Evolutionary conservation across 2,888 invertebrate genomes (phyloP), one percentile per base, ranked within the genome.

Genomic region (Aproaerema taeniolella): DNA sequence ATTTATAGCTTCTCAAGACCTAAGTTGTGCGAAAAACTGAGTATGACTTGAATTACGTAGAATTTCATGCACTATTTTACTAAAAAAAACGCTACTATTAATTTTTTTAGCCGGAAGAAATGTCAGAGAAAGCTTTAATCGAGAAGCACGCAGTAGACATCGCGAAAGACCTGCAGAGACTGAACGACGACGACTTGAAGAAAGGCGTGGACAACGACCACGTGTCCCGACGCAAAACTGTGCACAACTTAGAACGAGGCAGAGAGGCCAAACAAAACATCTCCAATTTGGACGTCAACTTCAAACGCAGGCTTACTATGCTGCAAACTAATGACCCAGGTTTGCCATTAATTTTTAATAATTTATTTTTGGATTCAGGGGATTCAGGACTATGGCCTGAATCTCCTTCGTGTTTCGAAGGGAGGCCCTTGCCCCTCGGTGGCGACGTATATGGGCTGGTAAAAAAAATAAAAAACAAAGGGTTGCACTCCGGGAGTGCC

Each of bases 261-360:
- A 89, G 94, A 3, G 92, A 93, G 57, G 92, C 92, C 53, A 92
- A 94, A 41, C 90, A 93, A 25, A 94, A 93, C 52, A 93, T 94
- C 47, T 93, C 95, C 47, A 98, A 97, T 1, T 83, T 98, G 38
- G 98, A 98, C 70, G 96, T 96, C 12, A 98, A 97, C 12, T 98
- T 98, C 79, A 94, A 95, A 62, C 94, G 96, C 55, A 88, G 97
- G 25, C 94, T 97, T 68, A 92, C 94, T 40, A 93, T 93, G 63
- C 82, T 95, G 61, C 92, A 92, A 49, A 91, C 92, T 33, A 92
- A 92, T 55, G 90, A 90, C 56, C 75, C 88, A 36, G 66, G 83
- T 82, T 46, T 61, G 66, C 47, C 13, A 1, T 20, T 9, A 4
- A 10, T 12, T 5, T 10, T 29, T 29, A 12, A 7, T 26, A 20